Conservation (phyloP, 2,113 vertebrate species). For the Pao palembangensis region DNA sequence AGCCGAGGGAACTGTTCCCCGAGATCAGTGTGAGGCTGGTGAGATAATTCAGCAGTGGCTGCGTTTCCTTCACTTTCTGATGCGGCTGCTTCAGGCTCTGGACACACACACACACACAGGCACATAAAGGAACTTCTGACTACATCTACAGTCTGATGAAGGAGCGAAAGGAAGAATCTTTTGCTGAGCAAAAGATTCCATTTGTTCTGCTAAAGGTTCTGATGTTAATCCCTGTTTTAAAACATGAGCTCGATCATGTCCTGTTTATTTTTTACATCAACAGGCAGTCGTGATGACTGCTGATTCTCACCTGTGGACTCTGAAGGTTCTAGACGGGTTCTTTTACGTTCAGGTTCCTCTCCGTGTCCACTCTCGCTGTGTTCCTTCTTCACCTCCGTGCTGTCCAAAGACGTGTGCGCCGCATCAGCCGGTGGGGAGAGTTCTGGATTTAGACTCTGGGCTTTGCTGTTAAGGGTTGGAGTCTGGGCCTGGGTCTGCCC, state of each 20-base stretch:
- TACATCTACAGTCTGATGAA: no score
- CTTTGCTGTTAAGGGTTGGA: constrained; percentile 2
- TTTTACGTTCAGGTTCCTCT: constrained; percentile 32
- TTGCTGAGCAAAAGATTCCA: no score
- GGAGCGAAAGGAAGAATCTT: no score
- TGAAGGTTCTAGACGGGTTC: constrained; percentile 5
- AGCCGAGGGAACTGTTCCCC: constrained; percentile 69
- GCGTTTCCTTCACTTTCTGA: constrained; percentile 1
- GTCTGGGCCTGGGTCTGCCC: background rate
- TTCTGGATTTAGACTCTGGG: background rate
- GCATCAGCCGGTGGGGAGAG: background rate
- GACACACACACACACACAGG: background rate
- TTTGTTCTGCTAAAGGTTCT: no score
- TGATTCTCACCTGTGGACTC: constrained; percentile 33
- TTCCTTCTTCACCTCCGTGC: background rate
- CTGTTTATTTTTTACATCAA: no score
- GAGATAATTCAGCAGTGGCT: background rate
- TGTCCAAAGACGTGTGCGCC: background rate
- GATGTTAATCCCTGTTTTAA: no score
- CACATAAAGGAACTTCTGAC: no score
- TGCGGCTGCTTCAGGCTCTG: constrained; percentile 29
- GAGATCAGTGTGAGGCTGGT: constrained; percentile 34
- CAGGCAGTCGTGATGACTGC: constrained; percentile 16
- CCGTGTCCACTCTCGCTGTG: background rate
- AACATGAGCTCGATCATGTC: no score